Conservation (phyloP, 2,797 vertebrate genomes). For the Chiroxiphia lanceolata region DNA sequence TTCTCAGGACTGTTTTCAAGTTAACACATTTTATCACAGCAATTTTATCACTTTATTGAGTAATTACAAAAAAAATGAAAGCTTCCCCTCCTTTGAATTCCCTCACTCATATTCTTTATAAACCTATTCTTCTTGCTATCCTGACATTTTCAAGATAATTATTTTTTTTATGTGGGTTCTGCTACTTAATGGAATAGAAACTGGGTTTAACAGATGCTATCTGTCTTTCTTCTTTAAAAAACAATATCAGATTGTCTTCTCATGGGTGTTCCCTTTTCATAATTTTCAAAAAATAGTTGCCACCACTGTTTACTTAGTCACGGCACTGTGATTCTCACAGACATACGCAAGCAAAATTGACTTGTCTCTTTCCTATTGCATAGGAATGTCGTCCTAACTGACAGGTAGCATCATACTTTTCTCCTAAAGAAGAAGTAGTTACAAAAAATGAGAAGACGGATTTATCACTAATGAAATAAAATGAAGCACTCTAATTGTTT, state of each 20-base stretch:
- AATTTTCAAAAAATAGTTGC: not conserved
- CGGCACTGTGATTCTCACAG: not conserved
- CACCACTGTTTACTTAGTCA: not conserved
- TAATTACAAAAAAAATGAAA: not conserved
- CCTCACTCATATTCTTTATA: not conserved
- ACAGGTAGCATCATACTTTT: not conserved
- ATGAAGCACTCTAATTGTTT: not conserved
- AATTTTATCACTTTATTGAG: not conserved
- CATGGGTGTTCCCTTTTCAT: not conserved
- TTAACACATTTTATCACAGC: not conserved
- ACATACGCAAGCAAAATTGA: not conserved
- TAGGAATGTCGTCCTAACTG: not conserved
- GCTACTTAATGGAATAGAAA: not conserved
- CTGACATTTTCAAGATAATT: not conserved
- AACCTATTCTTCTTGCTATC: not conserved
- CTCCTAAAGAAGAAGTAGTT: not conserved
- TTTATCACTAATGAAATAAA: not conserved
- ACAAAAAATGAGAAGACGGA: not conserved
- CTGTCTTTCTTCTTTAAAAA: not conserved
- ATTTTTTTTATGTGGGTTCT: not conserved
- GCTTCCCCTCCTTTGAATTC: rapidly evolving
- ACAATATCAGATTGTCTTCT: not conserved
- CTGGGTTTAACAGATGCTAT: not conserved
- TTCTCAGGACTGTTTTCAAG: not conserved
- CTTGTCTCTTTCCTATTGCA: not conserved